These are phyloP conservation scores for Notarius quadriscutis DNA, from an alignment of 2,113 vertebrate species.

Conservation along the genomic window DNA sequence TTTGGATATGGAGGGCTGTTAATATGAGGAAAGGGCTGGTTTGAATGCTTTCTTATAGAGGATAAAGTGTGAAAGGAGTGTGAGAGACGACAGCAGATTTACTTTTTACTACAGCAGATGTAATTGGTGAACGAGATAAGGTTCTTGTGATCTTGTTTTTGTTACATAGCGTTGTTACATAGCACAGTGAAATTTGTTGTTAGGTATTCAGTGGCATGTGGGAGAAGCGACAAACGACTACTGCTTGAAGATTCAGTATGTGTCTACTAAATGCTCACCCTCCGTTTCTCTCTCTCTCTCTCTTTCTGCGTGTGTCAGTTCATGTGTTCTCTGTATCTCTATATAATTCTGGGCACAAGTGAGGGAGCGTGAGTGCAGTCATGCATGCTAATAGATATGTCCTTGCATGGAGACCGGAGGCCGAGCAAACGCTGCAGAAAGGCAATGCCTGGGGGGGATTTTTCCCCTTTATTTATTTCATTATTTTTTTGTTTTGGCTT, in stretches of 20 bases:
- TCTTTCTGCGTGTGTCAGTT: not conserved
- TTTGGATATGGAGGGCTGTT: slow-evolving; percentile 7
- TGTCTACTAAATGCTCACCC: slow-evolving; percentile 38
- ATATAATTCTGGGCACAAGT: slow-evolving; percentile 36
- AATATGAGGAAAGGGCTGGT: not conserved
- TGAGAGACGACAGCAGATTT: not conserved
- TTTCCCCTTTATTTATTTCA: slow-evolving; percentile 5
- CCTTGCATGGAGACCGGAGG: slow-evolving; percentile 43
- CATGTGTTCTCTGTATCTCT: slow-evolving; percentile 39
- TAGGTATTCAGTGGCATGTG: slow-evolving; percentile 37
- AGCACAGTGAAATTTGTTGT: slow-evolving; percentile 35
- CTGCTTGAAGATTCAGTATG: slow-evolving; percentile 33
- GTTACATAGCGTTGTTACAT: slow-evolving; percentile 33
- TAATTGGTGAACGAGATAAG: not conserved
- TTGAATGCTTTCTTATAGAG: slow-evolving; percentile 37
- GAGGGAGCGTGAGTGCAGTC: slow-evolving; percentile 44
- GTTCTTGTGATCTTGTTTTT: slow-evolving; percentile 36
- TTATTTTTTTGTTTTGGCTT: not conserved
- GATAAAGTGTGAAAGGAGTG: not conserved
- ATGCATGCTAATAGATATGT: slow-evolving; percentile 55
- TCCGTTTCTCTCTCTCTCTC: not conserved
- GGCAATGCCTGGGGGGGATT: not conserved
- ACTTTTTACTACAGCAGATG: not conserved
- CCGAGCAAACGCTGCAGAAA: slow-evolving; percentile 29
- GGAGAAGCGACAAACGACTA: slow-evolving; percentile 39